Base-by-base conservation (phyloP, 2,113 vertebrate genomes). In the Recurvirostra avosetta region DNA sequence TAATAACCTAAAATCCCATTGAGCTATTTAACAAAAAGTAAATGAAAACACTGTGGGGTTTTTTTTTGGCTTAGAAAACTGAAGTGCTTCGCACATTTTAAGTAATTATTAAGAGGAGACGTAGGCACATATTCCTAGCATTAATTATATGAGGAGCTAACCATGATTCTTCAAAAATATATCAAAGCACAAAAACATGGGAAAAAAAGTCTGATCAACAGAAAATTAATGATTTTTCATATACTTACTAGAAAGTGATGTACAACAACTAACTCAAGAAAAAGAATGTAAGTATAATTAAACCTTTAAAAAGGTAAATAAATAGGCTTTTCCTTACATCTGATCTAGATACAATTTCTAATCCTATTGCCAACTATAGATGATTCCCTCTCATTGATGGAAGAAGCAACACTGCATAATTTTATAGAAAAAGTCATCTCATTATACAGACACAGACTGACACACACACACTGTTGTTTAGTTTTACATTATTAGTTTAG, bases 401-500 rank as follows among this genome's bases (percentile, higher is more conserved):
- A 74, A 73, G 71, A 76, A 88, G 36, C 34, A 94, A 76, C 52
- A 47, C 68, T 43, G 50, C 50, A 14, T 41, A 50, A 74, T 77
- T 86, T 73, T 53, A 66, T 14, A 80, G 58, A 76, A 58, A 65
- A 91, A 32, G 22, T 79, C 3, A 0, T 76, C 53, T 84, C 61
- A 55, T 36, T 78, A 87, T 18, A 49, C 55, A 76, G 83, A 73
- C 15, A 38, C 17, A 84, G 34, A 34, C 38, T 65, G 41, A 75
- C 62, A 56, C 45, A 80, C 25, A 32, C 7, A 17, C 25, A 13
- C 41, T 25, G 9, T 58, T 62, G 45, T 79, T 82, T 75, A 45
- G n/a, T 27, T 93, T 95, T 88, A 79, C 25, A 19, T 34, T 40
- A 90, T 79, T 96, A 86, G 53, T 61, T 92, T 34, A 96, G 70